Evolutionary conservation across 2,797 vertebrate species (phyloP), one percentile per base, ranked within the genome.

Genomic region (Buceros bicornis): DNA sequence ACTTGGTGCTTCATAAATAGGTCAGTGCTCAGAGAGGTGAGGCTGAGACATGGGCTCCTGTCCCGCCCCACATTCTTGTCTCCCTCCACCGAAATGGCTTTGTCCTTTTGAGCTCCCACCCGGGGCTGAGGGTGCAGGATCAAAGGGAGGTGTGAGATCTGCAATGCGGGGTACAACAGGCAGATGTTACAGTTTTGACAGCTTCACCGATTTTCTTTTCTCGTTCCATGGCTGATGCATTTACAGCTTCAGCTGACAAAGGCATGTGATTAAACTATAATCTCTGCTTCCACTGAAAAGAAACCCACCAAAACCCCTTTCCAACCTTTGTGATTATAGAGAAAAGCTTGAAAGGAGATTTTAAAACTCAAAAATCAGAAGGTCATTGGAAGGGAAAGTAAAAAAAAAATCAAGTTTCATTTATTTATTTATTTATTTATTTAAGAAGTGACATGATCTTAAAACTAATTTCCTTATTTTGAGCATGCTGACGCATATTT

Each of bases 31-130:
- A 0, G 4, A 25, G 13, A 62, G 50, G 22, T 29, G 69, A 70
- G 43, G 35, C 35, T 62, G 50, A 77, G 57, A 37, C 0, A 0
- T 6, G 66, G 37, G 11, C 4, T 77, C 17, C 14, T 0, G 0
- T 47, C 43, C 87, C 43, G 17, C 40, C 51, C 31, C 24, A 6
- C 40, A 8, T 45, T 62, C 78, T 21, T 6, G 8, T 40, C 21
- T 45, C 33, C 54, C 40, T 28, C 19, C 43, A 21, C 29, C 2
- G 1, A 47, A 31, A 17, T 15, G 31, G 2, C 22, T 60, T 29
- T 61, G 61, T 17, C 58, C 45, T 15, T 16, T 9, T 0, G 3
- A 60, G 28, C 11, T 28, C 45, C 31, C 13, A 25, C 20, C 16
- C 35, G 29, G 43, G 12, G 26, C 51, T 70, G 35, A 21, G 40